Percentiles rank a stretch among this genome's conserved stretches.
Conservation (phyloP, 2,797 vertebrate species). For the Bucorvus abyssinicus region DNA sequence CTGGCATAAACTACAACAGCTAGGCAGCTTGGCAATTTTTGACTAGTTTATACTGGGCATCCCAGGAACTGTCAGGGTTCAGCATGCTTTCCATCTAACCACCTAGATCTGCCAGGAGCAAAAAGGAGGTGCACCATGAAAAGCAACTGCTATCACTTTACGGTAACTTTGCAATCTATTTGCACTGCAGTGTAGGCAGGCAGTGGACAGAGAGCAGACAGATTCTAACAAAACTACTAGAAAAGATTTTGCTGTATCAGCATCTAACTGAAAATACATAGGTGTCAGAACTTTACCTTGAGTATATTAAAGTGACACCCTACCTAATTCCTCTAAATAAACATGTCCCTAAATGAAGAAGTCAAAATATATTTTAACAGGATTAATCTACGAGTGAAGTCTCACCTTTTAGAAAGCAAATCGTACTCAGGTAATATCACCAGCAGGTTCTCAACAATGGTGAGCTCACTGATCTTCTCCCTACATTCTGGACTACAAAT, state of each 20-base stretch:
- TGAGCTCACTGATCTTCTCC: conserved; percentile 84
- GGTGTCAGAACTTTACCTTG: background rate
- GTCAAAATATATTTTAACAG: background rate
- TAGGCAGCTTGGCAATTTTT: background rate
- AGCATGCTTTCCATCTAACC: background rate
- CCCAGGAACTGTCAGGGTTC: background rate
- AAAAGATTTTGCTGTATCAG: background rate
- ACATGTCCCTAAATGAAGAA: background rate
- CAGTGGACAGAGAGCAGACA: background rate
- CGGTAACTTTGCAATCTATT: background rate
- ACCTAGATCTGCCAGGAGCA: background rate
- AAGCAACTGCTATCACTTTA: background rate
- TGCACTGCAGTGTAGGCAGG: background rate
- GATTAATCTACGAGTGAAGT: background rate
- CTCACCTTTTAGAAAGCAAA: conserved; percentile 87
- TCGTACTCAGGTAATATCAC: conserved; percentile 88
- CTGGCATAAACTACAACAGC: background rate
- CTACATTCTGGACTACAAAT: conserved; percentile 81
- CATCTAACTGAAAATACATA: background rate
- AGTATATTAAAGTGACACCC: background rate
- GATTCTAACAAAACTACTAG: background rate
- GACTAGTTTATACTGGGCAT: background rate
- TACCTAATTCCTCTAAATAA: background rate
- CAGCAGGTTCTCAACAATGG: conserved; percentile 84
- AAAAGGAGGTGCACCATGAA: background rate